These are phyloP conservation scores for Bellardia pandia DNA, from an alignment of 2,888 invertebrate species.

Conservation along the genomic window DNA sequence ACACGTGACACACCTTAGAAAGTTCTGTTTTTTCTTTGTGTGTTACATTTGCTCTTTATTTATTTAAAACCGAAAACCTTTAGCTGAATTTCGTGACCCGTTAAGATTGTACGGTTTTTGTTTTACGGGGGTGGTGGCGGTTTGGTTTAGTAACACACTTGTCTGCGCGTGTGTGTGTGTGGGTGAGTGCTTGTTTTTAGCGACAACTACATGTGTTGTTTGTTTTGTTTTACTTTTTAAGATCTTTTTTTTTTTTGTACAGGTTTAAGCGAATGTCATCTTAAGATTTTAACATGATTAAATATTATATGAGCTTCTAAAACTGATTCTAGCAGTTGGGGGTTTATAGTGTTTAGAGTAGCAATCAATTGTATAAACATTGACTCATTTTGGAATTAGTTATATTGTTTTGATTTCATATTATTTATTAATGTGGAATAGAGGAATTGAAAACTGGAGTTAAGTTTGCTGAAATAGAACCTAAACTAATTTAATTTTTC, in stretches of 20 bases:
- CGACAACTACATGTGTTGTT: slow-evolving; percentile 18
- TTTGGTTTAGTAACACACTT: slow-evolving; percentile 24
- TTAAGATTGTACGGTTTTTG: slow-evolving; percentile 29
- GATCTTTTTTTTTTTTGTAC: slow-evolving; percentile 8
- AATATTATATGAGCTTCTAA: slow-evolving; percentile 61
- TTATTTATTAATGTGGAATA: too few species aligned
- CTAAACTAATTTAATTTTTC: too few species aligned
- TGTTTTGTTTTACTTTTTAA: background rate
- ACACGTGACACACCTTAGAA: slow-evolving; percentile 63
- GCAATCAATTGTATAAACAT: background rate
- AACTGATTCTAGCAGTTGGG: background rate
- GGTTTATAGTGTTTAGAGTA: background rate
- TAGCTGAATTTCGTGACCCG: slow-evolving; percentile 58
- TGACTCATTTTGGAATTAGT: background rate
- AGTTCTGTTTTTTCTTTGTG: background rate
- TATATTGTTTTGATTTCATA: too few species aligned
- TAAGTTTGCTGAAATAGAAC: too few species aligned
- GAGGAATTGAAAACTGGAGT: too few species aligned
- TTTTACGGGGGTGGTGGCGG: background rate
- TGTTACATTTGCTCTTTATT: background rate
- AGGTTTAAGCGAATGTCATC: slow-evolving; percentile 41
- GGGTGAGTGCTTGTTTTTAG: background rate
- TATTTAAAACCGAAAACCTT: background rate
- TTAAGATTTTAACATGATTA: slow-evolving; percentile 64
- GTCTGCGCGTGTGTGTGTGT: too few species aligned